Evolutionary conservation across 2,888 invertebrate species (phyloP).

Genomic region (Hyles lineata): DNA sequence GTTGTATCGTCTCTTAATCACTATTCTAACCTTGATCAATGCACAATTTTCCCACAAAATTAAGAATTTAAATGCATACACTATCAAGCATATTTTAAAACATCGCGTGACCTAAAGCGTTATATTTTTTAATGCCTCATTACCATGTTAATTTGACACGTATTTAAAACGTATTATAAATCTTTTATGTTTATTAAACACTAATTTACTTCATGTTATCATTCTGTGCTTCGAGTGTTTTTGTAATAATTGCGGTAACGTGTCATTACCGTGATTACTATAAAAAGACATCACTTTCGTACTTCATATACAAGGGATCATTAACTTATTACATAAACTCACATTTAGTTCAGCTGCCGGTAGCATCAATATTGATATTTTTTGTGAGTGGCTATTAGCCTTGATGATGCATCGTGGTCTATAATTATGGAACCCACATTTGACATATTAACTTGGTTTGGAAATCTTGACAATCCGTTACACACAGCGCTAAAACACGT

Average conservation of each 20-base stretch:
- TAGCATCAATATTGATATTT: neutral
- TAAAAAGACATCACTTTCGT: conserved; percentile 14
- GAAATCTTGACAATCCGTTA: neutral
- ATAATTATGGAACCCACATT: neutral
- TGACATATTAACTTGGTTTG: neutral
- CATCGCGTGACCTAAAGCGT: neutral
- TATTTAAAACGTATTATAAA: neutral
- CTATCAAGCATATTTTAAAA: neutral
- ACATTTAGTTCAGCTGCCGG: conserved; percentile 15
- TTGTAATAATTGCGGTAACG: conserved; percentile 20
- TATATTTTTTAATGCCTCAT: neutral
- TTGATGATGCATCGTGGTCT: neutral
- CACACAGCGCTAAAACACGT: neutral
- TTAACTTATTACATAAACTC: conserved; percentile 20
- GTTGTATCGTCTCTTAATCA: too few relatives aligned
- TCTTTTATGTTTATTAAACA: conserved; percentile 1
- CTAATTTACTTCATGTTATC: conserved; percentile 1
- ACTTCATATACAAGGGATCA: neutral
- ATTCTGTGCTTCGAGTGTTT: conserved; percentile 39
- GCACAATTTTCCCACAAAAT: too few relatives aligned
- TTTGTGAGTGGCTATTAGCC: neutral
- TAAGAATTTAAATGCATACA: too few relatives aligned
- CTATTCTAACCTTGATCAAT: too few relatives aligned
- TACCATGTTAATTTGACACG: neutral
- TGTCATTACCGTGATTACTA: conserved; percentile 30